Evolutionary conservation across 2,797 vertebrate genomes (phyloP).

Genomic region (Morus bassanus): DNA sequence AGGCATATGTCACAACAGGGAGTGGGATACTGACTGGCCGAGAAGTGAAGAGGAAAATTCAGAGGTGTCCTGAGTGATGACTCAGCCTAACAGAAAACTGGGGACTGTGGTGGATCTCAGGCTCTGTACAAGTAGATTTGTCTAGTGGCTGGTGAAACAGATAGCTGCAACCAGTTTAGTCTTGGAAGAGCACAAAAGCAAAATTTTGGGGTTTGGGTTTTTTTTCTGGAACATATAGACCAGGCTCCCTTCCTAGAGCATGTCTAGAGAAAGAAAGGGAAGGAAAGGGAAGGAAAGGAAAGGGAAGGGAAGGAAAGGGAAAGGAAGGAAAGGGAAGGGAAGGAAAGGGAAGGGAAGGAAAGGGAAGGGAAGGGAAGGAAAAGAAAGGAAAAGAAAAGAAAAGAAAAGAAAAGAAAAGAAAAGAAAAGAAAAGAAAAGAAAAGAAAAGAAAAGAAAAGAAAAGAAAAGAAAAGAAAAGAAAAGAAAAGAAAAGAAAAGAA

Average conservation of each 20-base stretch:
- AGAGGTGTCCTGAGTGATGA: not conserved
- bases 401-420: not conserved
- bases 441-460: too few species aligned
- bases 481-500: too few species aligned
- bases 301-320: too few species aligned
- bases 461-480: not conserved
- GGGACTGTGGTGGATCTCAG: rapidly evolving
- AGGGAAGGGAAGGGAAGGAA: too few species aligned
- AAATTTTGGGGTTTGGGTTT: not conserved
- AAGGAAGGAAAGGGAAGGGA: not conserved
- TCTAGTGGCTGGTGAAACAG: not conserved
- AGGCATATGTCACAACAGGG: not conserved
- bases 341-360: not conserved
- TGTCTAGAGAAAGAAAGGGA: too few species aligned
- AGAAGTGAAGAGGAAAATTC: not conserved
- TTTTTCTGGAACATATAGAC: not conserved
- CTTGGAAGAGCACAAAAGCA: not conserved
- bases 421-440: too few species aligned
- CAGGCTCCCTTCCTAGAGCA: not conserved
- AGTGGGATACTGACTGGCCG: not conserved
- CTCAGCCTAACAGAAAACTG: not conserved
- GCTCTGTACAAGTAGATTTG: not conserved
- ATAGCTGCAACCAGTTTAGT: not conserved
- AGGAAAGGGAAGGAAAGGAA: too few species aligned
- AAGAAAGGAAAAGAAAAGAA: too few species aligned